phyloP scores from a whole-genome alignment of 2,888 invertebrate genomes.

The Diloba caeruleocephala region DNA sequence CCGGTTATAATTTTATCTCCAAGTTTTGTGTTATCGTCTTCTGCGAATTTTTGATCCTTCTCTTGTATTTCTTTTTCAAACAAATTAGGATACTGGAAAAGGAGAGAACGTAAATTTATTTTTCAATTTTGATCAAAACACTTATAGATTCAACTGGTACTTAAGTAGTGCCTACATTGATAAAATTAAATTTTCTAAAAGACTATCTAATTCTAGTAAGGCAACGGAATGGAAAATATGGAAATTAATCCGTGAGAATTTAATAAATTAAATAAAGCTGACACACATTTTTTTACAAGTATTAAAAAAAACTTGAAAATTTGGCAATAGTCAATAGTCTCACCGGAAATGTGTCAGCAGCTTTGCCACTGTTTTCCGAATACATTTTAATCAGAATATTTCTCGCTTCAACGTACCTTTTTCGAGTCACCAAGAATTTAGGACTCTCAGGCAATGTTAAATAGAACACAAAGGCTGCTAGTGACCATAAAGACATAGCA shows the following conservation, averaged over 20 bases:
- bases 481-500: constrained; percentile 68
- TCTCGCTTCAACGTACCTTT: constrained; percentile 74
- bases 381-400: constrained; percentile 73
- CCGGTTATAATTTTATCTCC: constrained; percentile 49
- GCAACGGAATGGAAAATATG: too few relatives aligned
- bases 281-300: too few relatives aligned
- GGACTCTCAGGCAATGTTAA: constrained; percentile 76
- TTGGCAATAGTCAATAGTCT: constrained; percentile 50
- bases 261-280: too few relatives aligned
- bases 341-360: constrained; percentile 72
- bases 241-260: too few relatives aligned
- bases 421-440: constrained; percentile 74
- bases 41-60: neutral
- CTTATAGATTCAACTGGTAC: too few relatives aligned
- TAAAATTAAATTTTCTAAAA: too few relatives aligned
- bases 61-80: constrained; percentile 59
- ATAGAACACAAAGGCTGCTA: constrained; percentile 67
- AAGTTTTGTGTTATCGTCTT: constrained; percentile 34
- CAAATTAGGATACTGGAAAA: constrained; percentile 60
- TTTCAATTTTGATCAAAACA: too few relatives aligned
- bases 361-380: constrained; percentile 71
- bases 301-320: too few relatives aligned
- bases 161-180: too few relatives aligned
- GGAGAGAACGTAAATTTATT: neutral
- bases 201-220: too few relatives aligned